Conservation (phyloP, 2,113 vertebrate species). For the Gambusia holbrooki region DNA sequence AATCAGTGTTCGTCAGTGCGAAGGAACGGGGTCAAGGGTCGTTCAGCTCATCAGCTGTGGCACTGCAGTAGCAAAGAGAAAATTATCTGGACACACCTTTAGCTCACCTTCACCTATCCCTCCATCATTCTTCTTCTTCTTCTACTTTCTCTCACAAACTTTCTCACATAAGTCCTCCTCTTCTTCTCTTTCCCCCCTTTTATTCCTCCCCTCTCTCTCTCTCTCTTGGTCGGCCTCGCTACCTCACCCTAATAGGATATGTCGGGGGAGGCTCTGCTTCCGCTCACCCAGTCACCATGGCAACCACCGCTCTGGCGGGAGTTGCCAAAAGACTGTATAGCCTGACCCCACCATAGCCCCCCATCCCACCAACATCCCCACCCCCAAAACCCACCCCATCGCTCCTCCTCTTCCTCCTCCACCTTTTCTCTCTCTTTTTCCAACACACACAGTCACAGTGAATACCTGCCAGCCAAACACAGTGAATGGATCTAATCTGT, state of each 20-base stretch:
- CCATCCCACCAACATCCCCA: too few species aligned
- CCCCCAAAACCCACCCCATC: slow-evolving; percentile 17
- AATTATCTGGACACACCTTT: neutral
- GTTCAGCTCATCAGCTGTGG: neutral
- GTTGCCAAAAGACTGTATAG: slow-evolving; percentile 77
- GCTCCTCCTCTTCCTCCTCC: slow-evolving; percentile 44
- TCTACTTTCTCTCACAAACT: slow-evolving; percentile 1
- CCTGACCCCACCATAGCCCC: slow-evolving; percentile 62
- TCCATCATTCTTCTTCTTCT: slow-evolving; percentile 1
- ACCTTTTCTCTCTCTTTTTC: slow-evolving; percentile 65
- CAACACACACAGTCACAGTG: slow-evolving; percentile 44
- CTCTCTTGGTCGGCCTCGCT: slow-evolving; percentile 22
- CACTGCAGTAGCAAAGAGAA: neutral
- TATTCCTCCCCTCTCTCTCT: neutral
- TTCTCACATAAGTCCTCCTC: neutral
- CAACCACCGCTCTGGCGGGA: slow-evolving; percentile 80
- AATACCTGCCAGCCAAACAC: slow-evolving; percentile 65
- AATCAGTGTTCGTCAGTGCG: neutral
- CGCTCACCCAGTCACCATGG: slow-evolving; percentile 76
- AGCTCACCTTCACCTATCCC: slow-evolving; percentile 4
- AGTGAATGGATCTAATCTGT: slow-evolving; percentile 63
- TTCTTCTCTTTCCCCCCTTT: neutral
- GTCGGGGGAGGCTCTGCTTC: slow-evolving; percentile 80
- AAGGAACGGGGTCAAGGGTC: slow-evolving; percentile 29
- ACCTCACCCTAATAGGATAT: slow-evolving; percentile 76